Evolutionary conservation across 2,888 invertebrate species (phyloP).

Genomic region (Apodemia duryi): DNA sequence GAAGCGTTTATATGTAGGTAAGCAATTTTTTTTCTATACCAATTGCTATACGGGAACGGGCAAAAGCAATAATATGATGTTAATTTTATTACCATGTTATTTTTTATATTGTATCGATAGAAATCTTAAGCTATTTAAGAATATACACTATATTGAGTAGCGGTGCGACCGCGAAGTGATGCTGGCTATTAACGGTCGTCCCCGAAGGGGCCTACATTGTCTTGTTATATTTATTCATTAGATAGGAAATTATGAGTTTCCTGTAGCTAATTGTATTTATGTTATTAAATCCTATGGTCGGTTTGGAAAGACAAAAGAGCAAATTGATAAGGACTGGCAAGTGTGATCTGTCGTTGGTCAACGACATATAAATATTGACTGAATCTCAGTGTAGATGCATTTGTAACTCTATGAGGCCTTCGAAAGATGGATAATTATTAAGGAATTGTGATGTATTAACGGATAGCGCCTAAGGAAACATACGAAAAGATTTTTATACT

Average conservation of each 20-base stretch:
- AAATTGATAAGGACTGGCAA: conserved; percentile 67
- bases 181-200: conserved; percentile 69
- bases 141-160: conserved; percentile 67
- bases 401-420: conserved; percentile 80
- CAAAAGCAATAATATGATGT: conserved; percentile 80
- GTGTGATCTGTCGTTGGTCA: conserved; percentile 79
- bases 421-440: conserved; percentile 78
- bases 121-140: conserved; percentile 69
- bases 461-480: conserved; percentile 80
- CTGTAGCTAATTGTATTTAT: conserved; percentile 73
- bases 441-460: conserved; percentile 80
- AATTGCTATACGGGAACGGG: conserved; percentile 80
- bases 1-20: conserved; percentile 71
- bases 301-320: conserved; percentile 70
- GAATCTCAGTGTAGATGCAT: conserved; percentile 81
- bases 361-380: conserved; percentile 80
- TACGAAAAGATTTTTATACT: conserved; percentile 80
- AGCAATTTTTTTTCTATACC: conserved; percentile 77
- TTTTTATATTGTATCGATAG: conserved; percentile 77
- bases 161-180: conserved; percentile 76
- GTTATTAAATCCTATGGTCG: conserved; percentile 71
- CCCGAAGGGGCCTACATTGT: conserved; percentile 56
- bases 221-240: conserved; percentile 78
- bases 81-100: conserved; percentile 80
- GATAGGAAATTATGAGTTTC: conserved; percentile 77